Percentiles rank a stretch among this genome's conserved stretches.
Evolutionary conservation across 2,113 vertebrate genomes (phyloP).

Genomic region (Sigmodon hispidus): DNA sequence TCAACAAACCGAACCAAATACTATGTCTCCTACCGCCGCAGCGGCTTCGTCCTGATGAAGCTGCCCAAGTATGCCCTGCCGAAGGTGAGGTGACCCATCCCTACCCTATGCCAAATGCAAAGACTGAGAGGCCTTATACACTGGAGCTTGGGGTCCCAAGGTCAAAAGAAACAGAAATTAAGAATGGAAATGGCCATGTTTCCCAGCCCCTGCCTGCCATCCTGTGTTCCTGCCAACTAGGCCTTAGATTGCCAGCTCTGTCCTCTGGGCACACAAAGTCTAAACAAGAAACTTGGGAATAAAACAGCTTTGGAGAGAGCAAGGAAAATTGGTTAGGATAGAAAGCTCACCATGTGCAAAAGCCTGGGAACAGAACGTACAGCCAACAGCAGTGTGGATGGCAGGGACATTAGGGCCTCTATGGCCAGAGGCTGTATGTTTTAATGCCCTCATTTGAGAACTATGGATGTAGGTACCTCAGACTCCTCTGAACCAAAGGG

Average conservation of each 20-base stretch:
- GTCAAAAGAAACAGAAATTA: not conserved
- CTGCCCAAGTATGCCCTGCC: slow-evolving; percentile 95
- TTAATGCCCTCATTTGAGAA: not conserved
- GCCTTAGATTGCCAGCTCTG: not conserved
- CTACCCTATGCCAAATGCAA: not conserved
- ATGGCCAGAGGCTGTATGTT: rapidly evolving
- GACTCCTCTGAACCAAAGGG: not conserved
- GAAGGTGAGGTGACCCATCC: slow-evolving; percentile 87
- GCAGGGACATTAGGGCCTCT: rapidly evolving
- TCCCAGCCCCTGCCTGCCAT: rapidly evolving
- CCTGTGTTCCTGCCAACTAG: rapidly evolving
- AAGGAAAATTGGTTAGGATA: rapidly evolving
- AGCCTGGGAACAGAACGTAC: not conserved
- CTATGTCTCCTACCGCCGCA: slow-evolving; percentile 93
- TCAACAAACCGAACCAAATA: slow-evolving; percentile 92
- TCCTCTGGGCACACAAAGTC: not conserved
- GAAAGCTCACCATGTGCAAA: not conserved
- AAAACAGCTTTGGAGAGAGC: not conserved
- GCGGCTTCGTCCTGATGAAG: slow-evolving; percentile 94
- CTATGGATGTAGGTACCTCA: rapidly evolving
- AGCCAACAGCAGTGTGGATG: not conserved
- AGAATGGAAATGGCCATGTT: rapidly evolving
- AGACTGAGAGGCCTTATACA: too few species aligned
- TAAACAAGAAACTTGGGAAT: not conserved
- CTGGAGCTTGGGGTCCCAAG: not conserved